Evolutionary conservation across 1,140 invertebrate genomes (phyloP), one percentile per base, ranked within the genome.

Genomic region (Papilio machaon): DNA sequence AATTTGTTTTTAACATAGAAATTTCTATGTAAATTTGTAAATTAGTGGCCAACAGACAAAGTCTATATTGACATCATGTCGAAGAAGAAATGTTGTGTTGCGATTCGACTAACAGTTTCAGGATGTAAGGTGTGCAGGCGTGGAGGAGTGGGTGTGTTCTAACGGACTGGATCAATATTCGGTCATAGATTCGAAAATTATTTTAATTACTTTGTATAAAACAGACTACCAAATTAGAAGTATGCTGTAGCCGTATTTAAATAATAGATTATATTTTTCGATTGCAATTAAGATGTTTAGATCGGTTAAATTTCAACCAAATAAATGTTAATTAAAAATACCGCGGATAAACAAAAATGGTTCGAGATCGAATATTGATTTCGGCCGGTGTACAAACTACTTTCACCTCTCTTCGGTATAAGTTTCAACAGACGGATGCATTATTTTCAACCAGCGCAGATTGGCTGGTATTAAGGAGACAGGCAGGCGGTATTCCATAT

Each of bases 381-480:
- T 19, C 7, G 6, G 17, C n/a, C 17, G 17, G 54, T 58, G 54
- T 81, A 83, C 80, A 70, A 82, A 80, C 82, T 82, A 54, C 67
- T 80, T 75, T 92, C 92, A 92, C 92, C 92, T 94, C 89, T 90
- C 83, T 80, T 88, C 82, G 82, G 86, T 77, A 80, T 88, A 11
- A 76, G 47, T n/a, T 47, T 47, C 74, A 47, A 76, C 85, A 83
- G 86, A 83, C 49, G 86, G 82, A 81, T 86, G 86, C 75, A 87
- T 86, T 81, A 91, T 85, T 91, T 89, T 93, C 90, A 94, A 91
- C 90, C 91, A 92, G 82, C 89, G 86, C 85, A 92, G 89, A 83
- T 92, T 94, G 81, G 87, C 86, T 85, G 91, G 92, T 84, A 94
- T 87, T 93, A 94, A 92, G 73, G 92, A 94, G 83, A 94, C 91